Conservation (phyloP, 2,113 vertebrate species). For the Passer domesticus region DNA sequence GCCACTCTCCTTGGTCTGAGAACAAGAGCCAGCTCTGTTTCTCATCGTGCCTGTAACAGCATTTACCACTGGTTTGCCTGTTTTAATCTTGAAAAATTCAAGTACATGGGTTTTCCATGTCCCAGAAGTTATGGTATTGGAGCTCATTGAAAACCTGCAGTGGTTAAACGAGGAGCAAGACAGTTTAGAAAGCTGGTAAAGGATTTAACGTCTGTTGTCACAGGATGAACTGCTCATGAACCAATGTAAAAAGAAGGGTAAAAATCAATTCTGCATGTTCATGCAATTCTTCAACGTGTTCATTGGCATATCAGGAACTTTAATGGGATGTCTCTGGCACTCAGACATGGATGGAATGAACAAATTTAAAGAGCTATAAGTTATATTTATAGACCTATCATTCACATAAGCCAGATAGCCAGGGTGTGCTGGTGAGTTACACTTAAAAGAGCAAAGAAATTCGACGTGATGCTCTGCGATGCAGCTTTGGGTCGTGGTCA, state of each 20-base stretch:
- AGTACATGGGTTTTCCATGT: background rate
- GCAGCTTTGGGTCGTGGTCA: background rate
- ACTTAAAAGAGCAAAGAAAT: background rate
- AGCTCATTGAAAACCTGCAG: background rate
- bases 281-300: background rate
- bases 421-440: background rate
- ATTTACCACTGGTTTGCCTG: background rate
- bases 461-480: rapidly evolving
- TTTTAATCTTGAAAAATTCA: background rate
- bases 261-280: background rate
- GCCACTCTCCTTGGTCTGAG: background rate
- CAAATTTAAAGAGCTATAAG: background rate
- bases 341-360: background rate
- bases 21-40: background rate
- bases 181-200: background rate
- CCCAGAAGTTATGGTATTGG: background rate
- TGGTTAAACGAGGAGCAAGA: background rate
- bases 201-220: background rate
- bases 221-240: background rate
- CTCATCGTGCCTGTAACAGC: background rate
- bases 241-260: background rate
- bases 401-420: background rate
- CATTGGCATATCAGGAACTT: background rate
- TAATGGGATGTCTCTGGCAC: background rate
- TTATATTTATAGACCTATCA: background rate